Base-by-base conservation (phyloP, 2,113 vertebrate genomes). In the Terrapene triunguis region DNA sequence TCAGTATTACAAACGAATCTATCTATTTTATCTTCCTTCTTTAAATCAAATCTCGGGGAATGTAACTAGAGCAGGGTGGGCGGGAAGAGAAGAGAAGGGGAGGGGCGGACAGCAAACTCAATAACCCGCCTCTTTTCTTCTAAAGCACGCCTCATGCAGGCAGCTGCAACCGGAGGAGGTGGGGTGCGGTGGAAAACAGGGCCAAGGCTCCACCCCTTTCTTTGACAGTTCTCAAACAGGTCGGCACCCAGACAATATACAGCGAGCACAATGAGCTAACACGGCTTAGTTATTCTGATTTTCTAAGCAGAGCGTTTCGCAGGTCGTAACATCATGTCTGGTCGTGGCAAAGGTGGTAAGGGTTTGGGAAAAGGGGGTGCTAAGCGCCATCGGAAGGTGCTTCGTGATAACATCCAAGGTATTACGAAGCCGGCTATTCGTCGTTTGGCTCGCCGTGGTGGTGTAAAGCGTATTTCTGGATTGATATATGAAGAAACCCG, bases 361-460 rank as follows among this genome's bases (percentile, higher is more conserved):
- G 95, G 97, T 0, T 88, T 98, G 0, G 98, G 98, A 0, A 98
- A 98, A 0, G 97, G 95, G 0, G 98, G 97, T 2, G 98, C 98
- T 0, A 98, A 98, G 82, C 98, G 97, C 5, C 97, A 98, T 44
- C 96, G 98, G 0, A 98, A 98, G 2, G 97, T 98, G 0, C 22
- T 98, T 2, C 94, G 97, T 0, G 98, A 98, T 10, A 98, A 98
- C 8, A 98, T 98, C 50, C 98, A 98, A 8, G 65, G 65, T 10
- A 69, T 69, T 3, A 69, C 65, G 8, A 69, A 69, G 17, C 65
- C 65, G 4, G 65, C 65, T 10, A 69, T 69, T n/a, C 65, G 65
- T 21, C 65, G 65, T 9, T 69, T 69, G 35, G 65, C 65, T 3
- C 65, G 65, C 8, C 65, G 65, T 10, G 65, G 65, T 8, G 65